phyloP scores from a whole-genome alignment of 2,797 vertebrate species.

The Danio aesculapii region DNA sequence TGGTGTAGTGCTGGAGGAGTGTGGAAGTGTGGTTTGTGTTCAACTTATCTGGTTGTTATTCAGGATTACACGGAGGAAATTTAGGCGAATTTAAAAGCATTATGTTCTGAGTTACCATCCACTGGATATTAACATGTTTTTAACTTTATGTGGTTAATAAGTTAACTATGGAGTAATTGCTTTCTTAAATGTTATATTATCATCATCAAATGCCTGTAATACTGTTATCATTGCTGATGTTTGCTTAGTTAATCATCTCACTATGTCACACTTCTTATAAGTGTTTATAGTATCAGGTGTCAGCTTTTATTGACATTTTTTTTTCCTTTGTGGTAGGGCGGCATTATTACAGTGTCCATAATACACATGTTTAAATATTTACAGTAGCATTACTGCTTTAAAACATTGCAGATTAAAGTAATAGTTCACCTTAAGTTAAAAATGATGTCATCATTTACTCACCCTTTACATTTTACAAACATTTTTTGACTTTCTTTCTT shows the following conservation, averaged over 20 bases:
- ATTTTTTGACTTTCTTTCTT: neutral
- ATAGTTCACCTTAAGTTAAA: neutral
- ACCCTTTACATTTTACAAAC: too few relatives aligned
- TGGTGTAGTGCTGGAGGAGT: neutral
- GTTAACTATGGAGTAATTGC: neutral
- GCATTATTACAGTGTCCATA: neutral
- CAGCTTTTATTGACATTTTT: neutral
- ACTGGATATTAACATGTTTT: neutral
- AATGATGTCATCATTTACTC: too few relatives aligned
- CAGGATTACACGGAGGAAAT: neutral
- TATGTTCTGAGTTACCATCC: neutral
- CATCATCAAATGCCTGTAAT: too few relatives aligned
- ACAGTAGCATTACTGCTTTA: neutral
- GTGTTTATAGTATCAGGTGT: too few relatives aligned
- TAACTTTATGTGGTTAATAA: conserved; percentile 14
- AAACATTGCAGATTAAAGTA: neutral
- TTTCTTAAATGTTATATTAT: neutral
- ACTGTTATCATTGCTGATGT: too few relatives aligned
- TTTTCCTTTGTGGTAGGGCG: neutral
- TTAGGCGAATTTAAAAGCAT: neutral
- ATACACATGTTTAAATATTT: neutral
- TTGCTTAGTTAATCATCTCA: too few relatives aligned
- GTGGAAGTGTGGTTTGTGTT: neutral
- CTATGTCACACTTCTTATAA: too few relatives aligned
- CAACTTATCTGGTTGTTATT: neutral